These are phyloP conservation scores for Chaetophractus vellerosus DNA, from an alignment of 2,797 vertebrate species.

Conservation along the genomic window DNA sequence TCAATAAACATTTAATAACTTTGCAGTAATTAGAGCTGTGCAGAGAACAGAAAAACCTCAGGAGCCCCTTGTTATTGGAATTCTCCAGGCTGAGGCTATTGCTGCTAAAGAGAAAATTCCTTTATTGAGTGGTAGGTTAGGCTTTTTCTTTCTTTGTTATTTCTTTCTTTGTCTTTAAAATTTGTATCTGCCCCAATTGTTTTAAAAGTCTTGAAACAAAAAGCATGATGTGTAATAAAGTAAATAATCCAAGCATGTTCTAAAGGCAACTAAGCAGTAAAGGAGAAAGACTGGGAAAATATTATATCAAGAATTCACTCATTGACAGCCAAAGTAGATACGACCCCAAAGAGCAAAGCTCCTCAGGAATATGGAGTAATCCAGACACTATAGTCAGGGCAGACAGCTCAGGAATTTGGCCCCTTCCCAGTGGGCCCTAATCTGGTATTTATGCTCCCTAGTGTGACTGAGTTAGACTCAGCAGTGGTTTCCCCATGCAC, in stretches of 20 bases:
- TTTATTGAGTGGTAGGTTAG: not conserved
- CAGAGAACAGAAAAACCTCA: not conserved
- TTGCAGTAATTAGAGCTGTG: constrained; percentile 41
- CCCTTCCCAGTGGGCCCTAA: too few relatives aligned
- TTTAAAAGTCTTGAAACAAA: not conserved
- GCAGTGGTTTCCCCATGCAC: too few relatives aligned
- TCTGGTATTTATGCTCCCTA: too few relatives aligned
- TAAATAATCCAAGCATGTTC: not conserved
- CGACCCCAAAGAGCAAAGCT: too few relatives aligned
- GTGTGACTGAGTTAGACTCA: too few relatives aligned
- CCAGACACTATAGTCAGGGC: too few relatives aligned
- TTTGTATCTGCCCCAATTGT: not conserved
- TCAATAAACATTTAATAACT: constrained; percentile 60
- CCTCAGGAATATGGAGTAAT: too few relatives aligned
- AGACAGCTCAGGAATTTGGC: too few relatives aligned
- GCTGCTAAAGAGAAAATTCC: not conserved
- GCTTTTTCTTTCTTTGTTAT: not conserved
- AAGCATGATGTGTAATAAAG: not conserved
- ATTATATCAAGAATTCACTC: constrained; percentile 12
- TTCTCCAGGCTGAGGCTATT: not conserved
- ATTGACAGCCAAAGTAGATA: too few relatives aligned
- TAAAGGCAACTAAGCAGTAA: not conserved
- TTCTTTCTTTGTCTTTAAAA: not conserved
- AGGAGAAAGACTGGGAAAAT: not conserved
- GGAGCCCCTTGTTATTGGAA: not conserved